Conservation (phyloP, 2,113 vertebrate species). For the Trochalopteron elliotii region DNA sequence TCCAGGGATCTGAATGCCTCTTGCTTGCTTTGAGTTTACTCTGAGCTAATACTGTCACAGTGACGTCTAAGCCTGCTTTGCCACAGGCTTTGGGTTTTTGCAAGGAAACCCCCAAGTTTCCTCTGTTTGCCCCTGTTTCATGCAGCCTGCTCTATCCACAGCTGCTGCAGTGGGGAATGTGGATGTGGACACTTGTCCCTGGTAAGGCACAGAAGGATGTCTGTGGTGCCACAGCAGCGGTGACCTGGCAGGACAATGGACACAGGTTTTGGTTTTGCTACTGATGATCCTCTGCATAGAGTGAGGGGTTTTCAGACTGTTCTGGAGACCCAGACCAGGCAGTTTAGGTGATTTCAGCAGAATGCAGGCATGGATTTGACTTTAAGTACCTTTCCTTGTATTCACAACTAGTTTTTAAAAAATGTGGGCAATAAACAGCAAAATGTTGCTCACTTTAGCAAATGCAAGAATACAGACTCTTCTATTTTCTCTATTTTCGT, state of each 20-base stretch:
- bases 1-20: not conserved
- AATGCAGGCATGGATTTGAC: not conserved
- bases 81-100: not conserved
- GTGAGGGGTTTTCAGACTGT: not conserved
- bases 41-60: not conserved
- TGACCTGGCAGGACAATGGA: not conserved
- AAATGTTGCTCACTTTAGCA: not conserved
- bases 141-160: not conserved
- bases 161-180: not conserved
- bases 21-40: not conserved
- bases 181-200: not conserved
- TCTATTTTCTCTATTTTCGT: not conserved
- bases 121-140: not conserved
- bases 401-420: not conserved
- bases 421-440: not conserved
- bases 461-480: not conserved
- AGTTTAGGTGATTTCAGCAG: not conserved
- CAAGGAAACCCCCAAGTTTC: not conserved
- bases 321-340: not conserved
- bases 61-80: accelerated
- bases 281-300: not conserved
- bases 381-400: not conserved
- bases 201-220: accelerated
- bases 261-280: not conserved
- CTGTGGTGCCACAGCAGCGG: accelerated